These are phyloP conservation scores for Drosophila lacteicornis DNA, from an alignment of 1,140 invertebrate species.

Conservation along the genomic window DNA sequence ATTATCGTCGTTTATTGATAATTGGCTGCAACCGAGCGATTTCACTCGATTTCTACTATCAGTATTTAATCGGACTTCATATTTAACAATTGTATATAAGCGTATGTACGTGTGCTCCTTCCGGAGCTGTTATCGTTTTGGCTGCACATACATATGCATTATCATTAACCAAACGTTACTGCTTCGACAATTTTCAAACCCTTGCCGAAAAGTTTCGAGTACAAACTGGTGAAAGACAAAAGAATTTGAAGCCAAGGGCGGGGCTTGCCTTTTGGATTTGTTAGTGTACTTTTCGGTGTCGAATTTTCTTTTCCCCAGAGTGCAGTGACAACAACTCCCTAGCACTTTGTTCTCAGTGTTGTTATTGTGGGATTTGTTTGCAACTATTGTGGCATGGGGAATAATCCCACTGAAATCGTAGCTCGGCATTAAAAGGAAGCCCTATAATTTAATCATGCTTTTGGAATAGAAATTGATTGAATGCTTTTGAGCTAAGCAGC, in stretches of 20 bases:
- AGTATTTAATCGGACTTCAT: slow-evolving; percentile 15
- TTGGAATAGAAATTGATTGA: slow-evolving; percentile 23
- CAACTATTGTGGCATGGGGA: slow-evolving; percentile 1
- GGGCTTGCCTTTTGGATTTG: slow-evolving; percentile 8
- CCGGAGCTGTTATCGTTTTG: slow-evolving; percentile 11
- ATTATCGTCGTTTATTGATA: slow-evolving; percentile 43
- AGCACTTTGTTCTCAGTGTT: slow-evolving; percentile 18
- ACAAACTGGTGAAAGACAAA: slow-evolving; percentile 2
- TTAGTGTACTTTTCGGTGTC: slow-evolving; percentile 4
- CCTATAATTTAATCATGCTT: slow-evolving; percentile 17
- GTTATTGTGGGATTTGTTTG: background rate
- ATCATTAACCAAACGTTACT: slow-evolving; percentile 4
- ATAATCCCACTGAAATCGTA: slow-evolving; percentile 29
- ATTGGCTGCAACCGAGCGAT: slow-evolving; percentile 25
- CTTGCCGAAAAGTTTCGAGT: slow-evolving; percentile 7
- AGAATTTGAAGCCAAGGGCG: slow-evolving; percentile 17
- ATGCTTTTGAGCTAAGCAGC: slow-evolving; percentile 7
- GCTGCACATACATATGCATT: background rate
- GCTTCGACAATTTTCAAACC: background rate
- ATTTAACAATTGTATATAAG: background rate
- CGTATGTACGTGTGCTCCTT: slow-evolving; percentile 1
- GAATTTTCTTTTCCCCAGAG: slow-evolving; percentile 5
- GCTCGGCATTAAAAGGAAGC: slow-evolving; percentile 8
- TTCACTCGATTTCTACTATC: slow-evolving; percentile 47
- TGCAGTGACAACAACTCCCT: slow-evolving; percentile 4